These are phyloP conservation scores for Polypterus bichir DNA, from an alignment of 2,113 vertebrate genomes.

Conservation along the genomic window DNA sequence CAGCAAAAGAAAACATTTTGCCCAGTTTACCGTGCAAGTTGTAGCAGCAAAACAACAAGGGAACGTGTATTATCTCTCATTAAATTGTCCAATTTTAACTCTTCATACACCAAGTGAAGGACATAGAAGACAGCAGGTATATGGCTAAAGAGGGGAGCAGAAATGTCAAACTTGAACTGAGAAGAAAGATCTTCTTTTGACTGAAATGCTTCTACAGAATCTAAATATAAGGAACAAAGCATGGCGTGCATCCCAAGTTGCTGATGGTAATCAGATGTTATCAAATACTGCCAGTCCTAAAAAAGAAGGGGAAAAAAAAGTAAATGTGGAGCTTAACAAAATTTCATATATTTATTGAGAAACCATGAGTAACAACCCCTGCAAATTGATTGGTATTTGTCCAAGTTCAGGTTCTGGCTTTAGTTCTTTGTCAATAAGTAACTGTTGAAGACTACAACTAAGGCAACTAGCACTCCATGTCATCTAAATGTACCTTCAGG, in stretches of 20 bases:
- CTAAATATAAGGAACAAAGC: conserved; percentile 49
- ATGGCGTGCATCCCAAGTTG: conserved; percentile 60
- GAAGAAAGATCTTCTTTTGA: conserved; percentile 40
- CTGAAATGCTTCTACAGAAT: conserved; percentile 31
- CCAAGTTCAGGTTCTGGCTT: no score
- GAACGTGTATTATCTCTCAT: conserved; percentile 72
- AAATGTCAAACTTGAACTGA: conserved; percentile 65
- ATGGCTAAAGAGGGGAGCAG: conserved; percentile 76
- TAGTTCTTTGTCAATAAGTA: neutral
- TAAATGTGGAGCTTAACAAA: neutral
- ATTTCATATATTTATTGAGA: neutral
- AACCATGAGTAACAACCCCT: no score
- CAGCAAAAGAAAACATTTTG: neutral
- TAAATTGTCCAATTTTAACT: conserved; percentile 81
- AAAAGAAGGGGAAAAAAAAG: conserved; percentile 5
- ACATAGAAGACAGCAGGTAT: conserved; percentile 86
- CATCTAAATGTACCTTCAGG: no score
- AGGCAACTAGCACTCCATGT: no score
- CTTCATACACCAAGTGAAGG: conserved; percentile 87
- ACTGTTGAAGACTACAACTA: no score
- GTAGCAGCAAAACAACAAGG: conserved; percentile 76
- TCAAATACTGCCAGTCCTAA: conserved; percentile 87
- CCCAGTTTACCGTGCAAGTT: conserved; percentile 71
- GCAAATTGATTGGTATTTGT: no score
- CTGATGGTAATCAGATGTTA: conserved; percentile 77